phyloP scores from a whole-genome alignment of 2,888 invertebrate genomes.

The Cataglyphis cursor region DNA sequence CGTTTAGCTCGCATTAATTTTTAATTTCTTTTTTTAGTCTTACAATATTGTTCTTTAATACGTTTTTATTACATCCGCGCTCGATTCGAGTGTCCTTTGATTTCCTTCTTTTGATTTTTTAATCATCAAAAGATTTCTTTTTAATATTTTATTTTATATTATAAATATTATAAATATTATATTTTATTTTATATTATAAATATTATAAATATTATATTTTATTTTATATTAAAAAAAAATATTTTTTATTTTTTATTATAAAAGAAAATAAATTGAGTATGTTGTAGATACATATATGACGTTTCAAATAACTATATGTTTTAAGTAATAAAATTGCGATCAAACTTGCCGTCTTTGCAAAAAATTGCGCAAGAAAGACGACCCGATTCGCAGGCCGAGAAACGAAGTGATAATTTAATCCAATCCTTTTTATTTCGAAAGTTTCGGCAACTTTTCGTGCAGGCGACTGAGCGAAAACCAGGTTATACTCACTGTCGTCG shows the following conservation, averaged over 20 bases:
- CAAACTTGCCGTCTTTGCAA: conserved; percentile 15
- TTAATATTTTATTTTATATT: neutral
- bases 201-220: too few relatives aligned
- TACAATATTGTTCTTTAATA: conserved; percentile 1
- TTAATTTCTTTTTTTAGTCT: neutral
- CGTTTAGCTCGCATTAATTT: neutral
- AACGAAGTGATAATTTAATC: conserved; percentile 53
- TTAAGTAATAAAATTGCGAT: conserved; percentile 25
- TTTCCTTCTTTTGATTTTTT: neutral
- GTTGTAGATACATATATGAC: neutral
- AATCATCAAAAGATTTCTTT: neutral
- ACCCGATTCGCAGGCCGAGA: conserved; percentile 1
- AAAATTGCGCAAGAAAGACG: conserved; percentile 33
- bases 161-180: too few relatives aligned
- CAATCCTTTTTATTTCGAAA: conserved; percentile 60
- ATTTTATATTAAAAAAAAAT: too few relatives aligned
- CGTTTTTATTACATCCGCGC: neutral
- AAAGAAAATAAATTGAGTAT: neutral
- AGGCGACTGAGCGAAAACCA: conserved; percentile 60
- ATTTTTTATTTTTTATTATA: neutral
- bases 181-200: too few relatives aligned
- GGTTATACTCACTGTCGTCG: conserved; percentile 63
- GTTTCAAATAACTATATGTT: neutral
- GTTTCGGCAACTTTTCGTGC: conserved; percentile 71
- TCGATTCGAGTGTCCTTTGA: neutral